These are phyloP conservation scores for Elachura formosa DNA, from an alignment of 2,113 vertebrate genomes.

Conservation along the genomic window DNA sequence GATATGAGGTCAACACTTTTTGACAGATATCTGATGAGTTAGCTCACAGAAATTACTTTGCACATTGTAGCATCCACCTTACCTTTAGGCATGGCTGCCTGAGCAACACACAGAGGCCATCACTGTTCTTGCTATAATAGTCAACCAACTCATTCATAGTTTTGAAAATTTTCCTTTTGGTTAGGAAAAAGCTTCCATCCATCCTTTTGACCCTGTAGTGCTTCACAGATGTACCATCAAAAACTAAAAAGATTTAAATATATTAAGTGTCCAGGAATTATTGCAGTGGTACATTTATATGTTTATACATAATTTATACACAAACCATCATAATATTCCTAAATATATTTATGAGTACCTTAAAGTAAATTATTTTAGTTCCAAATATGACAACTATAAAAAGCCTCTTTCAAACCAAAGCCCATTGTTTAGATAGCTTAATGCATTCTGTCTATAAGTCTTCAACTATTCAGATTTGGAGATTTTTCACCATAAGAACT, in stretches of 20 bases:
- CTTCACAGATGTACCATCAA: constrained; percentile 78
- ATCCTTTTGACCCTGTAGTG: constrained; percentile 85
- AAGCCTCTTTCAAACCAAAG: not conserved
- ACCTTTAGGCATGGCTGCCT: constrained; percentile 87
- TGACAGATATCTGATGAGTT: not conserved
- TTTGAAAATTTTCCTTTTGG: constrained; percentile 65
- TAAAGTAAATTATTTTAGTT: not conserved
- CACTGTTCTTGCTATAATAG: constrained; percentile 72
- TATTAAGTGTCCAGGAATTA: not conserved
- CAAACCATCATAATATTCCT: not conserved
- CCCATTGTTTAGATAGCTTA: not conserved
- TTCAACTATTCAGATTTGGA: not conserved
- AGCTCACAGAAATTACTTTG: not conserved
- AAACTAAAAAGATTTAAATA: constrained; percentile 74
- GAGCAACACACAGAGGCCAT: constrained; percentile 84
- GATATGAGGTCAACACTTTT: not conserved
- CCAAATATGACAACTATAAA: not conserved
- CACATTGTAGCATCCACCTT: not conserved
- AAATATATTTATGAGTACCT: not conserved
- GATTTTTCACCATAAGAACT: not conserved
- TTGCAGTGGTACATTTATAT: not conserved
- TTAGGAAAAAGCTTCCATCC: constrained; percentile 77
- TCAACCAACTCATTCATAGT: constrained; percentile 80
- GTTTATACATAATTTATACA: not conserved
- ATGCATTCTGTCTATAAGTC: not conserved